phyloP scores from a whole-genome alignment of 2,113 vertebrate species.

The Herpetotheres cachinnans region DNA sequence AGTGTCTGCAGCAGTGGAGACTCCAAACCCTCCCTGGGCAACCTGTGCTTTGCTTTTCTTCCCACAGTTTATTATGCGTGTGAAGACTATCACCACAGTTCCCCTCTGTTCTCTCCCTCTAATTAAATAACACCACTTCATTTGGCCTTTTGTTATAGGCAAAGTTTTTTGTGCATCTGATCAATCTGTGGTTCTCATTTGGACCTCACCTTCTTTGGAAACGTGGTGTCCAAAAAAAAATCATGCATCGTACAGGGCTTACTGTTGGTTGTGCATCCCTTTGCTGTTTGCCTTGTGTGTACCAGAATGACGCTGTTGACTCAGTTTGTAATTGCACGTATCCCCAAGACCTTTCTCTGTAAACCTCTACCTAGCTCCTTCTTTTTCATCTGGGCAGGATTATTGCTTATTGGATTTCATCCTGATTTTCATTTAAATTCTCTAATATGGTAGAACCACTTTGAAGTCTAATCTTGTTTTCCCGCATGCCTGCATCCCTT shows the following conservation, averaged over 20 bases:
- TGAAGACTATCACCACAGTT: not conserved
- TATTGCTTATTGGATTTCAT: not conserved
- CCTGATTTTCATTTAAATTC: not conserved
- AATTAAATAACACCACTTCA: not conserved
- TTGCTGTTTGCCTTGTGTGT: not conserved
- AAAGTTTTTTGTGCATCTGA: not conserved
- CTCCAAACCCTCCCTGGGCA: not conserved
- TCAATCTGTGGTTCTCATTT: not conserved
- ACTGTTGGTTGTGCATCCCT: not conserved
- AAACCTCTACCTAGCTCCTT: not conserved
- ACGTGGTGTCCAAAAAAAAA: too few species aligned
- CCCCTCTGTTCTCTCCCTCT: not conserved
- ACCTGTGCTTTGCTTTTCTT: not conserved
- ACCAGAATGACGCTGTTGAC: not conserved
- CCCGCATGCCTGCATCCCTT: not conserved
- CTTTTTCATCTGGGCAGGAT: not conserved
- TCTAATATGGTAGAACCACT: not conserved
- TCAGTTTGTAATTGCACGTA: not conserved
- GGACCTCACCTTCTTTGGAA: not conserved
- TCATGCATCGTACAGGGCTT: not conserved
- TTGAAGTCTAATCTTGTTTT: not conserved
- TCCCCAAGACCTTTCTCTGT: not conserved
- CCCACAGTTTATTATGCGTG: accelerated
- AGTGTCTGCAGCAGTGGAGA: not conserved
- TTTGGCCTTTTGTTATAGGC: not conserved